phyloP scores from a whole-genome alignment of 2,888 invertebrate genomes.

The Myopa tessellatipennis region DNA sequence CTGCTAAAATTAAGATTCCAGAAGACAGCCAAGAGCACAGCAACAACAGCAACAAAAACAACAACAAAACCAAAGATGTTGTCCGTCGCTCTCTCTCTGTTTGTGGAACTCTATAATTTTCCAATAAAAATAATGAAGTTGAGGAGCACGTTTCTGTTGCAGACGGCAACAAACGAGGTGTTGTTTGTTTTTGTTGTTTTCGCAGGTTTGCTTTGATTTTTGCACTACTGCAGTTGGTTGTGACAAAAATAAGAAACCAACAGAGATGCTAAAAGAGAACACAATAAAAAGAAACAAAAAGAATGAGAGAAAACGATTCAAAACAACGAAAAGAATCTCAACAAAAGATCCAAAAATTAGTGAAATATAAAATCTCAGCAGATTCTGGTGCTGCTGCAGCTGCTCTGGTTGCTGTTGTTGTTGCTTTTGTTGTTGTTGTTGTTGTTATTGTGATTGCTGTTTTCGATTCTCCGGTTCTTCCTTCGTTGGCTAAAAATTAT shows the following conservation, averaged over 20 bases:
- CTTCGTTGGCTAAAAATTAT: not conserved
- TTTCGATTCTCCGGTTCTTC: not conserved
- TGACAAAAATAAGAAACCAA: conserved; percentile 24
- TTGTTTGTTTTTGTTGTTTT: conserved; percentile 29
- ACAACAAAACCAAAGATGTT: conserved; percentile 12
- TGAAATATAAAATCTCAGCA: conserved; percentile 33
- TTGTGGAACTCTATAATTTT: conserved; percentile 46
- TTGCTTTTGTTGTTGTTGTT: not conserved
- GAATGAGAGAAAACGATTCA: not conserved
- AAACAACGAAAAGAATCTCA: not conserved
- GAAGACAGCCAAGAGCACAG: conserved; percentile 22
- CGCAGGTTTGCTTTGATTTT: conserved; percentile 14
- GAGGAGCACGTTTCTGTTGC: conserved; percentile 36
- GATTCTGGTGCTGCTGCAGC: not conserved
- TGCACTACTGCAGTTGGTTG: conserved; percentile 11
- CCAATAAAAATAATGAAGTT: conserved; percentile 49
- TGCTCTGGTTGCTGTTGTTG: not conserved
- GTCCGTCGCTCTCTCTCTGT: not conserved
- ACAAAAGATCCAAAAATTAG: conserved; percentile 23
- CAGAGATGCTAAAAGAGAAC: not conserved
- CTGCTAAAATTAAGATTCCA: conserved; percentile 38
- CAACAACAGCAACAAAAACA: conserved; percentile 1
- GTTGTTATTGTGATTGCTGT: not conserved
- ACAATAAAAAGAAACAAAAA: conserved; percentile 10
- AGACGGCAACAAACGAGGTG: conserved; percentile 16